Conservation (phyloP, 2,888 invertebrate species). For the Drosophila acutilabella region DNA sequence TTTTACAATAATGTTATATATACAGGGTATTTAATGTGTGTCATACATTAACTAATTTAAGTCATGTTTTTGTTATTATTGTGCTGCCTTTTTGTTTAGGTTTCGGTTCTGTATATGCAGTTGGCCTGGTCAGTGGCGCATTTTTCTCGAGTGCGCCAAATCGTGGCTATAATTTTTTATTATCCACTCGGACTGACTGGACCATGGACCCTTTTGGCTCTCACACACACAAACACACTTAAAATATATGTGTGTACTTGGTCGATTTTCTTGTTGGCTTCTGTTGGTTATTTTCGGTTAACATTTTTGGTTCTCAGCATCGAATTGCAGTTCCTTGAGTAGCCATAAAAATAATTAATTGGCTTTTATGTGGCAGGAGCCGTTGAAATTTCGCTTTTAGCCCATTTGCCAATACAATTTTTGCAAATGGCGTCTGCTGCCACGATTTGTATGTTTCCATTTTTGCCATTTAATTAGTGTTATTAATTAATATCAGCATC, state of each 20-base stretch:
- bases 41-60: neutral
- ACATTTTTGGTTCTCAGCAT: conserved; percentile 24
- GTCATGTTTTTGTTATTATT: neutral
- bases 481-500: conserved; percentile 62
- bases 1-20: neutral
- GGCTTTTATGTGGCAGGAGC: conserved; percentile 79
- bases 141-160: conserved; percentile 75
- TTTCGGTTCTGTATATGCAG: conserved; percentile 30
- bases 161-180: conserved; percentile 78
- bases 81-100: conserved; percentile 20
- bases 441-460: conserved; percentile 13
- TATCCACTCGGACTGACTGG: conserved; percentile 55
- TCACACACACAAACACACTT: conserved; percentile 19
- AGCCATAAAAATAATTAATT: conserved; percentile 79
- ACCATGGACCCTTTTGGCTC: conserved; percentile 26
- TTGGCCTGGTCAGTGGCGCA: conserved; percentile 68
- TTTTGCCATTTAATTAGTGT: conserved; percentile 65
- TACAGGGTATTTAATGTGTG: neutral
- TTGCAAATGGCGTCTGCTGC: conserved; percentile 42
- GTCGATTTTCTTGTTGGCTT: conserved; percentile 41
- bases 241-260: neutral
- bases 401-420: conserved; percentile 41
- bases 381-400: conserved; percentile 66
- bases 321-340: conserved; percentile 54
- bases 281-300: conserved; percentile 51